Percentiles rank a stretch among this genome's conserved stretches.
phyloP scores from a whole-genome alignment of 2,113 vertebrate genomes.

The Chaetorhynchus papuensis region DNA sequence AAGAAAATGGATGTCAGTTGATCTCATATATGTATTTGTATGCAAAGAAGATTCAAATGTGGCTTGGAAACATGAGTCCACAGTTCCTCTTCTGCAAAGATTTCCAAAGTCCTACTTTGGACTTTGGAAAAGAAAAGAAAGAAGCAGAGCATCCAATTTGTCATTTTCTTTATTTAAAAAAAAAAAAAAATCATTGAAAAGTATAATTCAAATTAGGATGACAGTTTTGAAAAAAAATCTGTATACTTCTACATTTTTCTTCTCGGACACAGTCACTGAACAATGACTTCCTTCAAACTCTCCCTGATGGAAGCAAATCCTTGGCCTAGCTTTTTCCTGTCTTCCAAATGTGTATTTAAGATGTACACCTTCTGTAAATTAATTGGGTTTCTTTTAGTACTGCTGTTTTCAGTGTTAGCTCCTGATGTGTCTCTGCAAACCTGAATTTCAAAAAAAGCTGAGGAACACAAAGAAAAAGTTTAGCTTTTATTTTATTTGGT shows the following conservation, averaged over 20 bases:
- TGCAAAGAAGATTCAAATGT: not conserved
- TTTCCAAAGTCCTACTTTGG: not conserved
- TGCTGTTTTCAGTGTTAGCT: not conserved
- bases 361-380: not conserved
- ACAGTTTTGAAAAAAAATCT: not conserved
- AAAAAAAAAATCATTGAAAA: not conserved
- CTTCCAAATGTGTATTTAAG: not conserved
- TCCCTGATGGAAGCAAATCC: not conserved
- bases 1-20: not conserved
- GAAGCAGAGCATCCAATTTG: not conserved
- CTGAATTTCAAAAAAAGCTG: not conserved
- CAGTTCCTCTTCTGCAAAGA: not conserved
- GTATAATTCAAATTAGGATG: not conserved
- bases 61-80: not conserved
- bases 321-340: not conserved
- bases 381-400: not conserved
- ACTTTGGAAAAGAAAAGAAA: no score
- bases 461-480: not conserved
- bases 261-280: not conserved
- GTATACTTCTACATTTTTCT: not conserved
- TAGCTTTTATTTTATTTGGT: not conserved
- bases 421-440: not conserved
- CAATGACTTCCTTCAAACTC: not conserved
- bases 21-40: not conserved
- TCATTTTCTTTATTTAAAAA: not conserved